These are phyloP conservation scores for Benthosema pterotum DNA, from an alignment of 2,797 vertebrate species.

Conservation along the genomic window DNA sequence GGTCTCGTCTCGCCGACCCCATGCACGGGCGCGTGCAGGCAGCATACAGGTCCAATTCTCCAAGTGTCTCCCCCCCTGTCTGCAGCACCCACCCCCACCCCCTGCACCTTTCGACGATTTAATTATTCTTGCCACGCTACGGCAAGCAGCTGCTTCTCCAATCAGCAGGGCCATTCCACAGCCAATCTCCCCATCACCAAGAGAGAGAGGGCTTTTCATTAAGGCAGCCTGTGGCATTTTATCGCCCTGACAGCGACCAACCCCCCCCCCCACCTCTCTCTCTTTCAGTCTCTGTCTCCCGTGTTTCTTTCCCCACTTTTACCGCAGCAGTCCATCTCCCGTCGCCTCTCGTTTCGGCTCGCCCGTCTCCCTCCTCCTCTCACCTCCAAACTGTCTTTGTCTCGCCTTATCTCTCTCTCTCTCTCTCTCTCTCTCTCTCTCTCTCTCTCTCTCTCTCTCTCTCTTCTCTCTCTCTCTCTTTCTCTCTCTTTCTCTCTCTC, in stretches of 20 bases:
- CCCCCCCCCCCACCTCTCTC: neutral
- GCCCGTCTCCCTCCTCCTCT: slow-evolving; percentile 27
- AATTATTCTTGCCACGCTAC: slow-evolving; percentile 71
- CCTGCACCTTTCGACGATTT: slow-evolving; percentile 62
- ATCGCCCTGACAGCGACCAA: slow-evolving; percentile 46
- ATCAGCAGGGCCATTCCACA: slow-evolving; percentile 72
- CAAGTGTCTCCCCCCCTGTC: slow-evolving; percentile 53
- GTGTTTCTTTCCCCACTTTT: neutral
- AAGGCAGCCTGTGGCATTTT: slow-evolving; percentile 66
- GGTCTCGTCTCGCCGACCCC: too few species aligned
- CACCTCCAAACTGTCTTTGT: neutral
- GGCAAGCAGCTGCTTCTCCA: slow-evolving; percentile 73
- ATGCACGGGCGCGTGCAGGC: too few species aligned
- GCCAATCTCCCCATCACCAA: slow-evolving; percentile 51
- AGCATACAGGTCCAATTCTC: slow-evolving; percentile 2
- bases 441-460: neutral
- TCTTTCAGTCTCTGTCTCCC: neutral
- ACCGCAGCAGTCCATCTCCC: neutral
- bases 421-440: neutral
- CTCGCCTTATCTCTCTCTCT: neutral
- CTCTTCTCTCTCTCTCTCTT: neutral
- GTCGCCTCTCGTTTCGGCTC: neutral
- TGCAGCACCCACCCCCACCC: too few species aligned
- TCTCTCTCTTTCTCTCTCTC: slow-evolving; percentile 24
- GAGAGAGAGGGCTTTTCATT: slow-evolving; percentile 78